These are phyloP conservation scores for Rhagoletis pomonella DNA, from an alignment of 1,140 invertebrate genomes.

Conservation along the genomic window DNA sequence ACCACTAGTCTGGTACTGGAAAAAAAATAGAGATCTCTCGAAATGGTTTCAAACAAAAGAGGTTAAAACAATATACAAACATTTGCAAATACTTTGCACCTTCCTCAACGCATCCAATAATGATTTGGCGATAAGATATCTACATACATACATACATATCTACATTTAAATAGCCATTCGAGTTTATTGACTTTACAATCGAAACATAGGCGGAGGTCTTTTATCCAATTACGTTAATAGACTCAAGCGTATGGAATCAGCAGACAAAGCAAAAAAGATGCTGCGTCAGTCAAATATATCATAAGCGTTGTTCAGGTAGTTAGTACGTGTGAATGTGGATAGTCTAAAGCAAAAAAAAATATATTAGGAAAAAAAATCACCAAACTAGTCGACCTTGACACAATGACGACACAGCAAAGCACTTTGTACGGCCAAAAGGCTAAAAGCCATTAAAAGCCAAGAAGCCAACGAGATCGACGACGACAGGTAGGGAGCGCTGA, in stretches of 20 bases:
- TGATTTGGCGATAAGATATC: too few relatives aligned
- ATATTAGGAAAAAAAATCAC: neutral
- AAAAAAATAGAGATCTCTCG: too few relatives aligned
- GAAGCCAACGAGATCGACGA: neutral
- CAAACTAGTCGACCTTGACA: conserved; percentile 41
- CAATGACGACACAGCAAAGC: conserved; percentile 40
- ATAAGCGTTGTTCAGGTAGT: neutral
- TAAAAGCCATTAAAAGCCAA: neutral
- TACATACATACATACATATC: neutral
- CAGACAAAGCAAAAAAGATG: neutral
- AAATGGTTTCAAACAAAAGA: too few relatives aligned
- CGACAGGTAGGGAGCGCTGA: neutral
- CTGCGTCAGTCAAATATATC: neutral
- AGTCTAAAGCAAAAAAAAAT: neutral
- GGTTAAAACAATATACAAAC: too few relatives aligned
- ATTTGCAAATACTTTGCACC: too few relatives aligned
- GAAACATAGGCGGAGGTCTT: neutral
- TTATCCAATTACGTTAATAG: conserved; percentile 18
- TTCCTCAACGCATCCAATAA: too few relatives aligned
- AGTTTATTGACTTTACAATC: conserved; percentile 26
- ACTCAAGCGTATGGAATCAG: neutral
- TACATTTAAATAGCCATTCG: neutral
- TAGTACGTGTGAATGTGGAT: neutral
- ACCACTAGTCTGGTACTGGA: too few relatives aligned
- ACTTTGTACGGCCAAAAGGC: conserved; percentile 37